Conservation (phyloP, 2,888 invertebrate species). For the Clepsis dumicolana region DNA sequence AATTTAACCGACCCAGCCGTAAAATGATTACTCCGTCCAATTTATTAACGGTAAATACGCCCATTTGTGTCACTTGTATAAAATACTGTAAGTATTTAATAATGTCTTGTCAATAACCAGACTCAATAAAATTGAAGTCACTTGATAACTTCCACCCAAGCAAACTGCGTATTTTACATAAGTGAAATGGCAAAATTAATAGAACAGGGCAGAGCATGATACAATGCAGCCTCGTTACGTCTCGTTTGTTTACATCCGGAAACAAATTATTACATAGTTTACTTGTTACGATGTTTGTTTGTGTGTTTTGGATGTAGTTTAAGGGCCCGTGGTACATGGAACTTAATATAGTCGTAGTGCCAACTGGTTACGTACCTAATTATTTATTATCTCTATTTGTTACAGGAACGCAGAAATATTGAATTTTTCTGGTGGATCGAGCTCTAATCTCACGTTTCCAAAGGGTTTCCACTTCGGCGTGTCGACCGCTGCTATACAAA, state of each 20-base stretch:
- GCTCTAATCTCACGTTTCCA: conserved; percentile 82
- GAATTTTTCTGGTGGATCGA: conserved; percentile 73
- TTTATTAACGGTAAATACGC: conserved; percentile 6
- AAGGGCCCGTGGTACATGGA: background rate
- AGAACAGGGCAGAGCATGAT: background rate
- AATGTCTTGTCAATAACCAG: background rate
- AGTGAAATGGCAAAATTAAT: conserved; percentile 3
- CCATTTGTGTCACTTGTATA: conserved; percentile 14
- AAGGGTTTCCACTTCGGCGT: conserved; percentile 87
- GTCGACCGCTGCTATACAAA: conserved; percentile 87
- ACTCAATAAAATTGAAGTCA: conserved; percentile 12
- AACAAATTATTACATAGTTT: conserved; percentile 24
- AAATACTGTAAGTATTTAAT: conserved; percentile 12
- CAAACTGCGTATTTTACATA: background rate
- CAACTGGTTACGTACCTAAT: conserved; percentile 28
- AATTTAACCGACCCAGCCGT: conserved; percentile 2
- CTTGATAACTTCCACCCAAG: background rate
- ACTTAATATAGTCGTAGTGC: background rate
- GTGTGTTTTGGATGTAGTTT: conserved; percentile 10
- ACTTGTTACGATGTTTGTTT: conserved; percentile 20
- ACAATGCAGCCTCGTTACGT: conserved; percentile 6
- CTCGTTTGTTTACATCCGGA: conserved; percentile 15
- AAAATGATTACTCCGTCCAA: background rate
- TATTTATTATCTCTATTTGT: conserved; percentile 46
- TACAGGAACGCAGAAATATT: conserved; percentile 66